Percentiles rank a stretch among this genome's conserved stretches.
Conservation (phyloP, 1,140 invertebrate species). For the Lamellibrachia luymesi region DNA sequence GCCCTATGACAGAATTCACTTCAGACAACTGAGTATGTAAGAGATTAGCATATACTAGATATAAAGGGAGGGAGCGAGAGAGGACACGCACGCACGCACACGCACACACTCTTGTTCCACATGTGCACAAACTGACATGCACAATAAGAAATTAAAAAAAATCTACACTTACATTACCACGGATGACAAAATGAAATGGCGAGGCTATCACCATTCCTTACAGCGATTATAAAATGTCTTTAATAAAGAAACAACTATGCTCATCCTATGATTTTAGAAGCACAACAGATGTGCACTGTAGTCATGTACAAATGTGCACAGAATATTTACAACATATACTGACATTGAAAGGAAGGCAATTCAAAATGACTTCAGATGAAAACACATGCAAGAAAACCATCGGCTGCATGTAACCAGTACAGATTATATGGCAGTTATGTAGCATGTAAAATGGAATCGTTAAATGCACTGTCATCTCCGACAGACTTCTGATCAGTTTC, state of each 20-base stretch:
- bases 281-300: no score
- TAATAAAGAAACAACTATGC: no score
- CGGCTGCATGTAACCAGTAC: neutral
- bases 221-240: no score
- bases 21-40: neutral
- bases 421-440: neutral
- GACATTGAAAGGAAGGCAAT: neutral
- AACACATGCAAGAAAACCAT: neutral
- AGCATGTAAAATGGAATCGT: neutral
- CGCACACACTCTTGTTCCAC: no score
- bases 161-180: neutral
- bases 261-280: no score
- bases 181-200: neutral
- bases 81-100: neutral
- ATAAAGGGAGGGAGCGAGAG: neutral
- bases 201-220: no score
- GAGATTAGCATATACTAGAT: neutral
- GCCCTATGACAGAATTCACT: neutral
- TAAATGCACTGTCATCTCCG: neutral
- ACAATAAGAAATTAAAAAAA: neutral
- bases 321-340: neutral
- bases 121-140: neutral
- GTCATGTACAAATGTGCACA: no score
- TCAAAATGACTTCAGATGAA: neutral
- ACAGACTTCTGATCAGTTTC: neutral